These are phyloP conservation scores for Argopecten irradians DNA, from an alignment of 1,140 invertebrate genomes.

Conservation along the genomic window DNA sequence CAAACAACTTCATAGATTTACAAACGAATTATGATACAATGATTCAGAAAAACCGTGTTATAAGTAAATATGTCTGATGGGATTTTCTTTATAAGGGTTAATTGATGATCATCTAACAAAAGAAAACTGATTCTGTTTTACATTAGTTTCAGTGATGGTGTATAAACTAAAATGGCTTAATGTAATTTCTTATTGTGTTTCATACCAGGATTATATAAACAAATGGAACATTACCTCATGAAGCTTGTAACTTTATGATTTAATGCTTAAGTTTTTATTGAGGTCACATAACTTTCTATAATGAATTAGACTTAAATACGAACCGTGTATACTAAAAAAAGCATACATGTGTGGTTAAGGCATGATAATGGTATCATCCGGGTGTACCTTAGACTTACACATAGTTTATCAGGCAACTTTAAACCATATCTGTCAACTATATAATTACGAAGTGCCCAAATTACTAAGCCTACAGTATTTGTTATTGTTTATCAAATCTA, in stretches of 20 bases:
- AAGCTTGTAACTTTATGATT: not conserved
- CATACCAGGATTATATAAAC: not conserved
- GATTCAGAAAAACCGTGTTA: not conserved
- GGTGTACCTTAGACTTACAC: no score
- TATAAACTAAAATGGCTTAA: not conserved
- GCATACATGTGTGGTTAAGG: no score
- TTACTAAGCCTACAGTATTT: no score
- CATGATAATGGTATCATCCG: no score
- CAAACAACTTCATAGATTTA: not conserved
- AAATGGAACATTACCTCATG: not conserved
- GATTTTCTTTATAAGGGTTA: not conserved
- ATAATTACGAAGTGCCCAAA: no score
- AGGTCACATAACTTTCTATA: no score
- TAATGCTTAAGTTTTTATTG: not conserved
- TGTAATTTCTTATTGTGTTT: conserved; percentile 7
- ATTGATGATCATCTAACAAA: not conserved
- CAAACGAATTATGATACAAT: not conserved
- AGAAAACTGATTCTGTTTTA: not conserved
- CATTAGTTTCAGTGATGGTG: not conserved
- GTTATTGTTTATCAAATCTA: no score
- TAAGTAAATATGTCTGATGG: not conserved
- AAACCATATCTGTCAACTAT: no score
- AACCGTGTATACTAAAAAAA: no score
- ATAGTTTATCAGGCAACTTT: no score
- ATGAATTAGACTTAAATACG: no score